A percentile compares a stretch with the other conserved stretches of the same genome.
phyloP scores from a whole-genome alignment of 2,797 vertebrate genomes.

The Uromys caudimaculatus region DNA sequence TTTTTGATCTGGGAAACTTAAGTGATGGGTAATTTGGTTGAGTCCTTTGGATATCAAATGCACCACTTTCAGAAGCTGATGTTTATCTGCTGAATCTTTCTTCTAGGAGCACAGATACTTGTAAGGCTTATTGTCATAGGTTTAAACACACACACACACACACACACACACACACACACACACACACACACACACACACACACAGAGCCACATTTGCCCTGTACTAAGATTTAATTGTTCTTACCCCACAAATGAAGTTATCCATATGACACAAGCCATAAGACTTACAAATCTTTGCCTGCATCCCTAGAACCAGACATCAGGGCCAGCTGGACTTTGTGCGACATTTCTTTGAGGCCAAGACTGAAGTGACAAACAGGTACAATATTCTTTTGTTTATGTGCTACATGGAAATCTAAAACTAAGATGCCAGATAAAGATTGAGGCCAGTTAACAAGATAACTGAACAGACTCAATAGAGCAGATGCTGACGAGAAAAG shows the following conservation, averaged over 20 bases:
- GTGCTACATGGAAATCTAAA: slow-evolving; percentile 25
- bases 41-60: neutral
- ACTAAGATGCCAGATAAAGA: slow-evolving; percentile 4
- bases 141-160: neutral
- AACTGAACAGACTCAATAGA: neutral
- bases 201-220: neutral
- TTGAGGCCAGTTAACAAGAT: neutral
- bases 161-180: neutral
- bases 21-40: neutral
- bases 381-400: neutral
- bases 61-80: slow-evolving; percentile 5
- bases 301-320: neutral
- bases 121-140: neutral
- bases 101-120: neutral
- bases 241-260: neutral
- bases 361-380: neutral
- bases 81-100: neutral
- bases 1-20: neutral
- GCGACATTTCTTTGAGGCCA: neutral
- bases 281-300: neutral
- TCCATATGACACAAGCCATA: neutral
- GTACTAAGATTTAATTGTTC: neutral
- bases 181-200: too few relatives aligned
- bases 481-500: neutral
- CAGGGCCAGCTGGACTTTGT: neutral